Percentiles rank a stretch among this genome's conserved stretches.
Evolutionary conservation across 2,113 vertebrate species (phyloP).

Genomic region (Carassius gibelio): DNA sequence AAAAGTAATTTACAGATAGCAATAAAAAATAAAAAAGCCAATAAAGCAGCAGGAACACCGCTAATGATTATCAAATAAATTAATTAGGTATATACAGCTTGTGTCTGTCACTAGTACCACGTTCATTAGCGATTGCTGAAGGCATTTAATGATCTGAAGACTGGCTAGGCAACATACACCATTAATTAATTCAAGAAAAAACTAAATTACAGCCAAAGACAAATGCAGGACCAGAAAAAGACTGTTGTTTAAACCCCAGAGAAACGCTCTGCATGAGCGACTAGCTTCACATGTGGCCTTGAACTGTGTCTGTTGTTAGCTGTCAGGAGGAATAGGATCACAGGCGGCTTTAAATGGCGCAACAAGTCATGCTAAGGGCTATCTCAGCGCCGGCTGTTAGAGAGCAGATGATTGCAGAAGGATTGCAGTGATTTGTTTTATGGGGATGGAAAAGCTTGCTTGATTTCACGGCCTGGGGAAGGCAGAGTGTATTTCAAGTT

Average conservation of each 20-base stretch:
- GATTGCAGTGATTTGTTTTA: slow-evolving; percentile 34
- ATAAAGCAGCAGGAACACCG: slow-evolving; percentile 12
- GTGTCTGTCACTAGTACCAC: slow-evolving; percentile 13
- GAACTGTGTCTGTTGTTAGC: slow-evolving; percentile 51
- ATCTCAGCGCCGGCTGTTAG: slow-evolving; percentile 45
- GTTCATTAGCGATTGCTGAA: slow-evolving; percentile 33
- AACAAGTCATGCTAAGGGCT: slow-evolving; percentile 56
- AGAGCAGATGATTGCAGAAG: slow-evolving; percentile 41
- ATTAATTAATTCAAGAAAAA: neutral
- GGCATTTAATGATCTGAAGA: neutral
- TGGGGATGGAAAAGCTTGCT: slow-evolving; percentile 39
- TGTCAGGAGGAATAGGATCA: slow-evolving; percentile 64
- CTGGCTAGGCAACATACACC: neutral
- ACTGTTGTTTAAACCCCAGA: slow-evolving; percentile 22
- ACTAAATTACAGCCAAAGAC: neutral
- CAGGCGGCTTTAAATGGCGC: slow-evolving; percentile 40
- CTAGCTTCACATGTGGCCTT: slow-evolving; percentile 40
- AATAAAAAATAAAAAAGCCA: neutral
- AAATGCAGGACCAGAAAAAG: slow-evolving; percentile 6
- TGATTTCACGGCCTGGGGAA: slow-evolving; percentile 44
- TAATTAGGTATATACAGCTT: slow-evolving; percentile 24
- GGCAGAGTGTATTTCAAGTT: slow-evolving; percentile 31
- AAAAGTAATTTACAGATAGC: slow-evolving; percentile 45
- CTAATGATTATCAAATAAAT: slow-evolving; percentile 36
- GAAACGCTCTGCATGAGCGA: slow-evolving; percentile 55